A percentile compares a stretch with the other conserved stretches of the same genome.
Evolutionary conservation across 2,797 vertebrate genomes (phyloP).

Genomic region (Etheostoma nigrum): DNA sequence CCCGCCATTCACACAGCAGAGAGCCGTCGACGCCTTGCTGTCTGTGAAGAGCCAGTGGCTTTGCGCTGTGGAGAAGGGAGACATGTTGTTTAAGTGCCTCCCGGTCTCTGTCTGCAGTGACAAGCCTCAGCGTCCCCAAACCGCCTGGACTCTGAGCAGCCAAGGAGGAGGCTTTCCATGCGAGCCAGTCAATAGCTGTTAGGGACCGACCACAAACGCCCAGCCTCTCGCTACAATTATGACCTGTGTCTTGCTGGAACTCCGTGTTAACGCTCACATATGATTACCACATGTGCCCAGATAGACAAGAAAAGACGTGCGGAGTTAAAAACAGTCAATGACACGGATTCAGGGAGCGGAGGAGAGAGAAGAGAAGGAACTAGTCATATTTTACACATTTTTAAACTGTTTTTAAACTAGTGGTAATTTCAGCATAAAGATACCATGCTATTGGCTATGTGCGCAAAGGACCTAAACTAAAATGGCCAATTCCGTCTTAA

Average conservation of each 20-base stretch:
- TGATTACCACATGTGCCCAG: constrained; percentile 59
- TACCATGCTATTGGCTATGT: no score
- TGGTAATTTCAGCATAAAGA: neutral
- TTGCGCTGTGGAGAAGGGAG: constrained; percentile 73
- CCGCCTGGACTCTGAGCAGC: constrained; percentile 37
- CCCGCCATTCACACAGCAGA: constrained; percentile 78
- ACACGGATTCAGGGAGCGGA: constrained; percentile 25
- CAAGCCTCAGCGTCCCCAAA: constrained; percentile 52
- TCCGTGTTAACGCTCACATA: constrained; percentile 61
- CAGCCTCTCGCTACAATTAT: constrained; percentile 66
- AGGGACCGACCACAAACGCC: constrained; percentile 61
- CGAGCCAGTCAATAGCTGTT: constrained; percentile 70
- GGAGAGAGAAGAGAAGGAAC: neutral
- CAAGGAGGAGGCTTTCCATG: constrained; percentile 72
- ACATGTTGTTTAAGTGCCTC: constrained; percentile 71
- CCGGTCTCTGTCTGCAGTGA: constrained; percentile 56
- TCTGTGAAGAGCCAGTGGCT: constrained; percentile 78
- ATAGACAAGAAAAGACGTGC: constrained; percentile 41
- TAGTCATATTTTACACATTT: neutral
- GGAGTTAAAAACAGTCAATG: constrained; percentile 29
- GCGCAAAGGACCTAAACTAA: neutral
- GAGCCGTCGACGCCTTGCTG: constrained; percentile 84
- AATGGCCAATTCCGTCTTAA: neutral
- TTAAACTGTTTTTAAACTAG: neutral
- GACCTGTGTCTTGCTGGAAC: constrained; percentile 62